These are phyloP conservation scores for Erythrocebus patas DNA, from an alignment of 2,113 vertebrate species.

Conservation along the genomic window DNA sequence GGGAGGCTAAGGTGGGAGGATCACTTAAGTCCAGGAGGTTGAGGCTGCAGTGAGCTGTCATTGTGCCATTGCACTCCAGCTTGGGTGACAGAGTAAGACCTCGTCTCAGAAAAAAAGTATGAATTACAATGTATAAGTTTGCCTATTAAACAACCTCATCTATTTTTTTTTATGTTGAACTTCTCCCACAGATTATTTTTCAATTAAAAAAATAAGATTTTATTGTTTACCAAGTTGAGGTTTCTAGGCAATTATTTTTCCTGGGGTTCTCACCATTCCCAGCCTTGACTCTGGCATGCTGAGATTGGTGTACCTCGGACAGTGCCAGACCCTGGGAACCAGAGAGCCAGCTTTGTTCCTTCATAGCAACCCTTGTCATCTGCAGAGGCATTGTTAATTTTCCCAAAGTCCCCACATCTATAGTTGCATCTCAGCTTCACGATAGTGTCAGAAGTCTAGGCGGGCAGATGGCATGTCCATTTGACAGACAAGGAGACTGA, in stretches of 20 bases:
- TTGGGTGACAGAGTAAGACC: too few relatives aligned
- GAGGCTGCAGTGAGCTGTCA: too few relatives aligned
- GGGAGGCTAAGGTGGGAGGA: too few relatives aligned
- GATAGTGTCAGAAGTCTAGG: not conserved
- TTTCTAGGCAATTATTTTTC: not conserved
- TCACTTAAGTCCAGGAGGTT: too few relatives aligned
- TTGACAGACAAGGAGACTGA: not conserved
- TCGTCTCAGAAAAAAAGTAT: too few relatives aligned
- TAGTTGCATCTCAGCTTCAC: not conserved
- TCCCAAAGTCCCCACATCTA: not conserved
- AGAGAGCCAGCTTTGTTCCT: not conserved
- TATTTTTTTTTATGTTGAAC: not conserved
- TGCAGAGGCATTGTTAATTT: not conserved
- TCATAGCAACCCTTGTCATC: not conserved
- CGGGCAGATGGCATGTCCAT: not conserved
- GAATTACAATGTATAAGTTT: not conserved
- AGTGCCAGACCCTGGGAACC: accelerated
- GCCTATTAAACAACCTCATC: not conserved
- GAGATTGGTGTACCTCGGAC: not conserved
- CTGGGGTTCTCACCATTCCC: not conserved
- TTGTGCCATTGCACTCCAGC: too few relatives aligned
- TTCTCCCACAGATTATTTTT: not conserved
- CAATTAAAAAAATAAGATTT: not conserved
- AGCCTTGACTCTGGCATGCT: not conserved
- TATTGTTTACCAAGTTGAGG: not conserved